These are phyloP conservation scores for Leptinotarsa haldemani DNA, from an alignment of 2,888 invertebrate genomes.

Conservation along the genomic window DNA sequence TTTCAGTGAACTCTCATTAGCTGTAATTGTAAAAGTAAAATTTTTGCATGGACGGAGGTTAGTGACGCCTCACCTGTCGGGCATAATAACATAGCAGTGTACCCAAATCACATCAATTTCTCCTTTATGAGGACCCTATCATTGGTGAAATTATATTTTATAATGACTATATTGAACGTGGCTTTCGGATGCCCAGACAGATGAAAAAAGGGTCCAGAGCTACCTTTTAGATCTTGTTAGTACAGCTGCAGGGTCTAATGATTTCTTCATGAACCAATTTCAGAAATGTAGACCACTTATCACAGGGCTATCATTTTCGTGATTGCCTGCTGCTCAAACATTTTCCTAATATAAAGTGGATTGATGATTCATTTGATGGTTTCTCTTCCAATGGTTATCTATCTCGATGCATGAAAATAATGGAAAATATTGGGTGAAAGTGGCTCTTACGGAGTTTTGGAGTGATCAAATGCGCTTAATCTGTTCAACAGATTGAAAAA, in stretches of 20 bases:
- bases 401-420: too few species aligned
- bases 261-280: conserved; percentile 45
- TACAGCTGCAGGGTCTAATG: conserved; percentile 52
- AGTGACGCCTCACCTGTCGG: conserved; percentile 31
- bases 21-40: conserved; percentile 6
- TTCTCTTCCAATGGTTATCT: too few species aligned
- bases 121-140: conserved; percentile 28
- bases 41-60: conserved; percentile 12
- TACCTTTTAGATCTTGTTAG: conserved; percentile 50
- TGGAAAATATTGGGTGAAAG: too few species aligned
- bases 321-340: neutral
- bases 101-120: neutral
- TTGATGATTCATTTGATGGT: neutral
- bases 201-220: conserved; percentile 27
- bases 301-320: neutral
- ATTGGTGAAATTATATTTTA: conserved; percentile 52
- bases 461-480: too few species aligned
- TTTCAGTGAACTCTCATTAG: neutral
- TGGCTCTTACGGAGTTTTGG: too few species aligned
- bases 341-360: neutral
- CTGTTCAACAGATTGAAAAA: too few species aligned
- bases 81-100: conserved; percentile 25
- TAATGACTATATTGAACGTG: conserved; percentile 54
- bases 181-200: conserved; percentile 25
- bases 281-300: conserved; percentile 30